A percentile compares a stretch with the other conserved stretches of the same genome.
These are phyloP conservation scores for Pelochelys cantorii DNA, from an alignment of 2,797 vertebrate species.

Conservation along the genomic window DNA sequence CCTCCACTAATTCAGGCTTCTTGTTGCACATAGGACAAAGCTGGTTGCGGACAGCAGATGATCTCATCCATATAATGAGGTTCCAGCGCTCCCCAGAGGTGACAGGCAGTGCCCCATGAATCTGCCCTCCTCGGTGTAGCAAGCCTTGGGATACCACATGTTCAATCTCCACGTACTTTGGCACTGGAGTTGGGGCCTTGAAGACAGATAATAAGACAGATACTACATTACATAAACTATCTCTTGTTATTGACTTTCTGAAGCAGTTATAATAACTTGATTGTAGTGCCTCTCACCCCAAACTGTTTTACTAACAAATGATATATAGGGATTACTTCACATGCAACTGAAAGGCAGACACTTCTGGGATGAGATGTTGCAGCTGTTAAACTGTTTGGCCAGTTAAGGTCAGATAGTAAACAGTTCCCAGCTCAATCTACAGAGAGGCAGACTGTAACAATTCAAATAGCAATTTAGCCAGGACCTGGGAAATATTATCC, in stretches of 20 bases:
- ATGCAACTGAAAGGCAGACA: not conserved
- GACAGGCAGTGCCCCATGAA: slow-evolving; percentile 93
- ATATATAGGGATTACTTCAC: fast-evolving
- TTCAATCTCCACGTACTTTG: slow-evolving; percentile 85
- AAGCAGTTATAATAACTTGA: fast-evolving
- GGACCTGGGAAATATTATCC: not conserved
- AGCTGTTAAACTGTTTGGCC: not conserved
- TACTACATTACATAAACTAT: fast-evolving
- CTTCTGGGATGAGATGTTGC: not conserved
- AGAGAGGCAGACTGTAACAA: not conserved
- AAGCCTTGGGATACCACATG: slow-evolving; percentile 85
- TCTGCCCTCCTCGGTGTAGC: slow-evolving; percentile 93
- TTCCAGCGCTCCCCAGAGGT: slow-evolving; percentile 93
- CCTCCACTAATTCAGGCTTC: slow-evolving; percentile 84
- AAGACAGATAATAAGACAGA: fast-evolving
- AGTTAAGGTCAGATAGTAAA: not conserved
- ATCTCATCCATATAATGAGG: slow-evolving; percentile 94
- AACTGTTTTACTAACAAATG: not conserved
- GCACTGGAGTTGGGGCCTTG: slow-evolving; percentile 86
- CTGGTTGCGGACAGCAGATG: slow-evolving; percentile 88
- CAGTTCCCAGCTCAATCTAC: not conserved
- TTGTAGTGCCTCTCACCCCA: not conserved
- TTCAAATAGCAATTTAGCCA: fast-evolving
- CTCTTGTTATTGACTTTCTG: not conserved
- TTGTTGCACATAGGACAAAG: slow-evolving; percentile 94